Conservation (phyloP, 2,113 vertebrate species). For the Probosciger aterrimus region DNA sequence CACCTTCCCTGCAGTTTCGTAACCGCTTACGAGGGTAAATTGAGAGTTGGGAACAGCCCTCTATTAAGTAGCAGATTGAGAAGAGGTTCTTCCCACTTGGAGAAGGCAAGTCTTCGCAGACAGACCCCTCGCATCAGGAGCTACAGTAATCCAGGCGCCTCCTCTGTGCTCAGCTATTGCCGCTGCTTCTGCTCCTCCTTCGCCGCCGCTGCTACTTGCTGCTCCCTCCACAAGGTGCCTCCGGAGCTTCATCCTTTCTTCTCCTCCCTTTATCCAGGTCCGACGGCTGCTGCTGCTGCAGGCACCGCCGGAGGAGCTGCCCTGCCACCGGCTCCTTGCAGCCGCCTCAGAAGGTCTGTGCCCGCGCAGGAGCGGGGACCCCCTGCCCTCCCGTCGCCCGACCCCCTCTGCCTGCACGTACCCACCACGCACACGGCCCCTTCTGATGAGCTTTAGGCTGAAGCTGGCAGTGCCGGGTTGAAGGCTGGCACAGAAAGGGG, state of each 20-base stretch:
- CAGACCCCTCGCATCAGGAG: constrained; percentile 57
- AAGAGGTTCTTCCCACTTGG: constrained; percentile 86
- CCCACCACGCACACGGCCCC: not conserved
- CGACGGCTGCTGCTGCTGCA: not conserved
- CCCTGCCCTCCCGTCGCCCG: not conserved
- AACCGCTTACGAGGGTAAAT: constrained; percentile 83
- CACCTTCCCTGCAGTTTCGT: constrained; percentile 86
- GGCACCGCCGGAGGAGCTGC: not conserved
- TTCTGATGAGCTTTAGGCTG: not conserved
- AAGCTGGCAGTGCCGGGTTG: not conserved
- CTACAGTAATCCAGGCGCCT: constrained; percentile 6
- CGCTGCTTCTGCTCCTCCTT: not conserved
- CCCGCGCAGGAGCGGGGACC: not conserved
- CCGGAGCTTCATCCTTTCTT: constrained; percentile 21
- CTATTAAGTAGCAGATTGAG: constrained; percentile 90
- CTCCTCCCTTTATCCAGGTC: not conserved
- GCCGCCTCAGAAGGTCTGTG: constrained; percentile 38
- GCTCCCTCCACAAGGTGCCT: constrained; percentile 52
- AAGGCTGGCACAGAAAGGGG: not conserved
- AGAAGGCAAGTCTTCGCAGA: constrained; percentile 77
- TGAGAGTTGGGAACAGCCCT: constrained; percentile 87
- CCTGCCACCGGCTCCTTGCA: not conserved
- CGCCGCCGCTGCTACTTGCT: constrained; percentile 14
- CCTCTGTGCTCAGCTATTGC: not conserved
- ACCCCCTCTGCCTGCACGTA: not conserved